Conservation (phyloP, 2,113 vertebrate genomes). For the Leptobrachium ailaonicum region DNA sequence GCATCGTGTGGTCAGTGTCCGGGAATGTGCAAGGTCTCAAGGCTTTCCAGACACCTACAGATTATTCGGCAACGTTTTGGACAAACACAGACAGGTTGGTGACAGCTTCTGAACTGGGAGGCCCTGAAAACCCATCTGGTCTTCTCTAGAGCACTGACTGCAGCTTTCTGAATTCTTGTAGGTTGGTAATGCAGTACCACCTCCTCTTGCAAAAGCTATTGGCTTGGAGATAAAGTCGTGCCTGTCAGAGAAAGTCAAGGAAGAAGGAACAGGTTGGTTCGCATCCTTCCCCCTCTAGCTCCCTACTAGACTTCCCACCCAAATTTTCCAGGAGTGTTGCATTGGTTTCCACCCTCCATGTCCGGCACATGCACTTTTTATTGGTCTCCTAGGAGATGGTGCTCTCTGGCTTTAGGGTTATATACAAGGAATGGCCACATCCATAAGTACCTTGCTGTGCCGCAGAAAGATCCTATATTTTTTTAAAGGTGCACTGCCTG, state of each 20-base stretch:
- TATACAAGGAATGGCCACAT: too few relatives aligned
- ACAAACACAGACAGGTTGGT: slow-evolving; percentile 85
- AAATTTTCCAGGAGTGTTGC: too few relatives aligned
- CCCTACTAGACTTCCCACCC: too few relatives aligned
- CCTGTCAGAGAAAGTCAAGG: slow-evolving; percentile 70
- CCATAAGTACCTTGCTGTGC: too few relatives aligned
- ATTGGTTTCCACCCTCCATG: too few relatives aligned
- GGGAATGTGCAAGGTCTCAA: slow-evolving; percentile 92
- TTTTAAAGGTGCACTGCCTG: too few relatives aligned
- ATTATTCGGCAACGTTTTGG: slow-evolving; percentile 90
- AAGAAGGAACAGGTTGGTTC: slow-evolving; percentile 70
- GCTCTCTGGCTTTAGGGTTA: too few relatives aligned
- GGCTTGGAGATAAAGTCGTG: slow-evolving; percentile 86
- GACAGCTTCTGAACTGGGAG: background rate
- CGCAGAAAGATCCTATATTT: too few relatives aligned
- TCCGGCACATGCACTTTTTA: too few relatives aligned
- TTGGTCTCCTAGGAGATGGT: too few relatives aligned
- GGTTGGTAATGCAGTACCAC: slow-evolving; percentile 92
- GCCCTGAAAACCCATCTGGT: background rate
- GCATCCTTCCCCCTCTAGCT: too few relatives aligned
- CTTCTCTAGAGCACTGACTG: background rate
- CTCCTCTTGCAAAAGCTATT: slow-evolving; percentile 89
- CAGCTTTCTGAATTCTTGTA: slow-evolving; percentile 43
- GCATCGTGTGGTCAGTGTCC: slow-evolving; percentile 92
- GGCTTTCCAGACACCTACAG: slow-evolving; percentile 93